A percentile compares a stretch with the other conserved stretches of the same genome.
phyloP scores from a whole-genome alignment of 2,797 vertebrate species.

The Sebastes oblongus region DNA sequence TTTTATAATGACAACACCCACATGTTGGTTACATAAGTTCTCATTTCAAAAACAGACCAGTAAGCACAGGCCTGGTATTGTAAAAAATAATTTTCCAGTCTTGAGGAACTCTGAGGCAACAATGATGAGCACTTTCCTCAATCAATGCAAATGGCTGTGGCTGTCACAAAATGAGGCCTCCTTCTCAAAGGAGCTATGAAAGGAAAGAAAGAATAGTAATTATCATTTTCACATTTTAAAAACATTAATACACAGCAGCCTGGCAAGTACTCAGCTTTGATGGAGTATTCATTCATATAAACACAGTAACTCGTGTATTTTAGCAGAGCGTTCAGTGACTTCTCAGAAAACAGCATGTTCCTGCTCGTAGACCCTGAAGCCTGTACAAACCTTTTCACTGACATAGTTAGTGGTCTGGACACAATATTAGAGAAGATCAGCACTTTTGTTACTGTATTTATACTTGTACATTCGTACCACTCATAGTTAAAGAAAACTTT shows the following conservation, averaged over 20 bases:
- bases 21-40: not conserved
- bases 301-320: not conserved
- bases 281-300: slow-evolving; percentile 1
- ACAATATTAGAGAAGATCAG: not conserved
- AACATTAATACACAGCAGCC: not conserved
- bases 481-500: not conserved
- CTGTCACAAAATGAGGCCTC: slow-evolving; percentile 3
- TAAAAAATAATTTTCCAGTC: not conserved
- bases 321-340: not conserved
- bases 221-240: slow-evolving; percentile 12
- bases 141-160: slow-evolving; percentile 2
- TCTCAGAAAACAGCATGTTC: not conserved
- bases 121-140: slow-evolving; percentile 9
- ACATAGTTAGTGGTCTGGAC: not conserved
- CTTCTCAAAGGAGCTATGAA: slow-evolving; percentile 21
- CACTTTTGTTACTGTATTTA: not conserved
- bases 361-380: not conserved
- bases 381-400: not conserved
- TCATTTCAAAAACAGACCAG: not conserved
- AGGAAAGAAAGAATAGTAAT: slow-evolving; percentile 10
- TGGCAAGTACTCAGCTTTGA: not conserved
- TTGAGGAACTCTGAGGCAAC: slow-evolving; percentile 1
- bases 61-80: not conserved
- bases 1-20: not conserved
- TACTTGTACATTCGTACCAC: not conserved